Evolutionary conservation across 2,888 invertebrate species (phyloP).

Genomic region (Aleiodes testaceus): DNA sequence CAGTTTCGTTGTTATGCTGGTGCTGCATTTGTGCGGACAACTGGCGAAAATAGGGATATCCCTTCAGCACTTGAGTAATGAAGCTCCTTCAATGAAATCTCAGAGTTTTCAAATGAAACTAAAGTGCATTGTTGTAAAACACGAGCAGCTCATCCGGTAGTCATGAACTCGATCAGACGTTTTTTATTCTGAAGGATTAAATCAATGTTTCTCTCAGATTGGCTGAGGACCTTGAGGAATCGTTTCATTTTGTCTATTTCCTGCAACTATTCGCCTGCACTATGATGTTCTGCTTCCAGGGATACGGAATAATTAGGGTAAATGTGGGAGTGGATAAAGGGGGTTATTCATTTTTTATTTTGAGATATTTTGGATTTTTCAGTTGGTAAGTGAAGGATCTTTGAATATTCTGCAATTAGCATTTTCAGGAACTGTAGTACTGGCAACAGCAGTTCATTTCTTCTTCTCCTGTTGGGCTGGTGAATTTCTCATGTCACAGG

Average conservation of each 20-base stretch:
- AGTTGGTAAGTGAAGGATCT: slow-evolving; percentile 2
- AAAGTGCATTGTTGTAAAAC: slow-evolving; percentile 47
- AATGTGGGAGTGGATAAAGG: slow-evolving; percentile 18
- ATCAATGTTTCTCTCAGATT: slow-evolving; percentile 40
- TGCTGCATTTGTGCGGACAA: slow-evolving; percentile 37
- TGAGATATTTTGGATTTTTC: slow-evolving; percentile 1
- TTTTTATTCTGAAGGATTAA: not conserved
- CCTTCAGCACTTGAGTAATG: slow-evolving; percentile 7
- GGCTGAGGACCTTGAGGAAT: slow-evolving; percentile 48
- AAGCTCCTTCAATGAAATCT: not conserved
- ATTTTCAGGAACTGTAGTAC: slow-evolving; percentile 48
- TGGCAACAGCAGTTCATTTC: slow-evolving; percentile 49
- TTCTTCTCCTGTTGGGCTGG: slow-evolving; percentile 59
- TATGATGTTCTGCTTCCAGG: slow-evolving; percentile 53
- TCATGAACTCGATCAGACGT: not conserved
- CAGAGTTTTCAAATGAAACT: slow-evolving; percentile 40
- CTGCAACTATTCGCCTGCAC: slow-evolving; percentile 54
- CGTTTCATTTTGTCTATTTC: slow-evolving; percentile 53
- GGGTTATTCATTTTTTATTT: not conserved
- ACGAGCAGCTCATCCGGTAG: slow-evolving; percentile 49
- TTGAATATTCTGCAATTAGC: slow-evolving; percentile 43
- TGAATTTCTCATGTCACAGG: slow-evolving; percentile 51
- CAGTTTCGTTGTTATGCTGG: slow-evolving; percentile 37
- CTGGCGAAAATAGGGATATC: slow-evolving; percentile 11
- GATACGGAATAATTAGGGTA: slow-evolving; percentile 53